Percentiles rank a stretch among this genome's conserved stretches.
These are phyloP conservation scores for Sesamia nonagrioides DNA, from an alignment of 1,140 invertebrate species.

Conservation along the genomic window DNA sequence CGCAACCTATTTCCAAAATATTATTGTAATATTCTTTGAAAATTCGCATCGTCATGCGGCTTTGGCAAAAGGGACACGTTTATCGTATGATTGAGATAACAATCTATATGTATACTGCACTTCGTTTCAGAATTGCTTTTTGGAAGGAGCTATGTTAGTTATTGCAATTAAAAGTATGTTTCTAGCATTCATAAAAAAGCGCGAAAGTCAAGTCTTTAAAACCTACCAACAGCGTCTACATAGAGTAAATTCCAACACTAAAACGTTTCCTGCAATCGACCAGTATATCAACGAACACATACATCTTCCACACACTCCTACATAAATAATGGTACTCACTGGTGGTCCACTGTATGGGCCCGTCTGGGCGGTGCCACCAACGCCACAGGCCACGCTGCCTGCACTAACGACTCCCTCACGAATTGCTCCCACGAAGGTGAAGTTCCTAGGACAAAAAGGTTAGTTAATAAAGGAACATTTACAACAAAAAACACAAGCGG, in stretches of 20 bases:
- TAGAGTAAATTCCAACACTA: background rate
- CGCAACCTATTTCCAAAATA: slow-evolving; percentile 10
- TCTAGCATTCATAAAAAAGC: too few relatives aligned
- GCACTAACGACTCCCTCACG: slow-evolving; percentile 81
- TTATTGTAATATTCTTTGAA: slow-evolving; percentile 34
- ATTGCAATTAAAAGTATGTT: slow-evolving; percentile 23
- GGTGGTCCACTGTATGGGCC: slow-evolving; percentile 80
- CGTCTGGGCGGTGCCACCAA: slow-evolving; percentile 78
- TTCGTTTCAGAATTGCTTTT: slow-evolving; percentile 31
- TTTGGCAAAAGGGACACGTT: slow-evolving; percentile 18
- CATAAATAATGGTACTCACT: slow-evolving; percentile 68
- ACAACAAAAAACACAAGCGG: background rate
- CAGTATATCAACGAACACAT: background rate
- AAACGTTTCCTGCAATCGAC: background rate
- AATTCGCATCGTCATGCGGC: background rate
- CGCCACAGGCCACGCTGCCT: slow-evolving; percentile 83
- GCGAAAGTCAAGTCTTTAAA: too few relatives aligned
- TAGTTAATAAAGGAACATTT: background rate
- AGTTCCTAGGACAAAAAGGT: slow-evolving; percentile 68
- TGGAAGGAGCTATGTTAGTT: slow-evolving; percentile 16
- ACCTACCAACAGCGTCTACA: background rate
- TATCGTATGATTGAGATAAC: slow-evolving; percentile 35
- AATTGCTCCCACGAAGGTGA: slow-evolving; percentile 85
- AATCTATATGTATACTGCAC: slow-evolving; percentile 27
- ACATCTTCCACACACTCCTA: background rate